Base-by-base conservation (phyloP, 2,113 vertebrate genomes). In the Paedocypris sp. region DNA sequence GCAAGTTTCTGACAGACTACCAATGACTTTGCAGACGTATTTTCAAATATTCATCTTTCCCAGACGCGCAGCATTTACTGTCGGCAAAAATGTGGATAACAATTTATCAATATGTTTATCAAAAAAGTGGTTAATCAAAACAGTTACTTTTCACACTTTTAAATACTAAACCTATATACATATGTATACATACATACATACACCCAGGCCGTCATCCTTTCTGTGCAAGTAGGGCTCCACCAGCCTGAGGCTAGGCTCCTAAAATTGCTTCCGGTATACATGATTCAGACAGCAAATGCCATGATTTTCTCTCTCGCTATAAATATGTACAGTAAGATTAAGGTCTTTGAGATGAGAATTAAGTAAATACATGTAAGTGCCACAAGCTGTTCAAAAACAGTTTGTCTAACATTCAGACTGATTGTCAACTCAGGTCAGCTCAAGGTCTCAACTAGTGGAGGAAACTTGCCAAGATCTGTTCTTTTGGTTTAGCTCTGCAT, bases 201-300 rank as follows among this genome's bases (percentile, higher is more conserved):
- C n/a, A n/a, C n/a, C n/a, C n/a, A n/a, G n/a, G n/a, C n/a, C n/a
- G n/a, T n/a, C n/a, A n/a, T n/a, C n/a, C n/a, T n/a, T n/a, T n/a
- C n/a, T n/a, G n/a, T 26, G 7, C 5, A 47, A 47, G 23, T 28
- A 25, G 47, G 18, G 5, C 48, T 33, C 11, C 18, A 12, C 11
- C 6, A 6, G 28, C 18, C 48, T 33, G 6, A 12, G 18, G 29
- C 29, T 33, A 6, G 33, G 31, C 7, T 51, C 29, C 29, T 33
- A 18, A 3, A 20, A 51, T 15, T 3, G 29, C 18, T 26, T 18
- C 11, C 9, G 29, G 11, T 51, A 51, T 5, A 51, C 16, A 19
- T 51, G 29, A 51, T 51, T 51, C 48, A 32, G 18, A 51, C 31
- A 51, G 48, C 48, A 51, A 51, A 32, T 33, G 48, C 28, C 29